A percentile compares a stretch with the other conserved stretches of the same genome.
Evolutionary conservation across 2,797 vertebrate genomes (phyloP).

Genomic region (Limnodromus scolopaceus): DNA sequence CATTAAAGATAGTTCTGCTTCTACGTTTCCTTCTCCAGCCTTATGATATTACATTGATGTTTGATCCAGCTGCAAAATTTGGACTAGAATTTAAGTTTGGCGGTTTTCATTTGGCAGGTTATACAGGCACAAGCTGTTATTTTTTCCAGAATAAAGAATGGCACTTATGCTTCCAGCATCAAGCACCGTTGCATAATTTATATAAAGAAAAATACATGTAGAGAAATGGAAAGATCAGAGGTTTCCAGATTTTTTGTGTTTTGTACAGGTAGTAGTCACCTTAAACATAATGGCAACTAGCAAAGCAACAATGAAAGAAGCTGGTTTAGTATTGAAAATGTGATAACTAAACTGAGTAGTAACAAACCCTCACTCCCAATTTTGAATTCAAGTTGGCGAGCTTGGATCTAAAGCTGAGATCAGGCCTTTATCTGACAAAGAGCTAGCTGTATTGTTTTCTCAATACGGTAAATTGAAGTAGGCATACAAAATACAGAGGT

Average conservation of each 20-base stretch:
- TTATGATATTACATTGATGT: neutral
- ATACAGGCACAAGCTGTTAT: neutral
- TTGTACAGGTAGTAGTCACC: neutral
- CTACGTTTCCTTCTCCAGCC: neutral
- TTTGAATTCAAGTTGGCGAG: neutral
- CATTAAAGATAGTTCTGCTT: neutral
- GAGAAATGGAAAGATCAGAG: neutral
- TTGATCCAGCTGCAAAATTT: conserved; percentile 28
- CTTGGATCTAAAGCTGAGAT: neutral
- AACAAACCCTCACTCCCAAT: neutral
- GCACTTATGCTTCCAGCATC: neutral
- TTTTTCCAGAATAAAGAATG: neutral
- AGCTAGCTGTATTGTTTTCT: neutral
- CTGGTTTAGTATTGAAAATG: neutral
- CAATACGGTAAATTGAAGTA: neutral
- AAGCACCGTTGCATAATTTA: neutral
- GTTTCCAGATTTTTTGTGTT: neutral
- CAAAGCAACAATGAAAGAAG: neutral
- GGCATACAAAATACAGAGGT: neutral
- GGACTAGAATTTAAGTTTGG: neutral
- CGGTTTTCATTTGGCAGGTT: conserved; percentile 8
- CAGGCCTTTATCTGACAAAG: neutral
- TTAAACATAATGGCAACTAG: neutral
- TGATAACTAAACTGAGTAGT: neutral
- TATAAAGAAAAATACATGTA: neutral